A percentile compares a stretch with the other conserved stretches of the same genome.
phyloP scores from a whole-genome alignment of 2,113 vertebrate species.

The Chloebia gouldiae region DNA sequence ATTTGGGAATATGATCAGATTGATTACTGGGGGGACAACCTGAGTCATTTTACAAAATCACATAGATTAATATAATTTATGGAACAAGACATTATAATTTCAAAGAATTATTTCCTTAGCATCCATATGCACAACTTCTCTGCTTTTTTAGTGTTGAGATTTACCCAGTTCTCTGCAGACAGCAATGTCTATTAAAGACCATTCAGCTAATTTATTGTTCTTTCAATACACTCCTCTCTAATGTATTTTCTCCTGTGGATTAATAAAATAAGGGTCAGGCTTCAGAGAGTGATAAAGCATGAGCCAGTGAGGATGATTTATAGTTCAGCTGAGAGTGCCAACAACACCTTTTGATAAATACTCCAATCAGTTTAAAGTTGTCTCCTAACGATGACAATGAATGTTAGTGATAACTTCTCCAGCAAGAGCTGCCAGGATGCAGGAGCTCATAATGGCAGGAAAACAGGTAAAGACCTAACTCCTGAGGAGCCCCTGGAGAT shows the following conservation, averaged over 20 bases:
- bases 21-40: background rate
- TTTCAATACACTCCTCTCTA: slow-evolving; percentile 23
- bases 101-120: background rate
- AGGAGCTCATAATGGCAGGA: background rate
- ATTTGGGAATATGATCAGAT: background rate
- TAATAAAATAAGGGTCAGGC: slow-evolving; percentile 52
- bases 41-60: background rate
- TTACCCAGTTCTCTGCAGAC: background rate
- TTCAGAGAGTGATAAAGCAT: slow-evolving; percentile 45
- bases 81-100: background rate
- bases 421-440: background rate
- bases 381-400: background rate
- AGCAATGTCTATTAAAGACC: slow-evolving; percentile 8
- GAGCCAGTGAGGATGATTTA: slow-evolving; percentile 50
- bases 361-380: slow-evolving; percentile 24
- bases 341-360: slow-evolving; percentile 39
- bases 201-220: slow-evolving; percentile 45
- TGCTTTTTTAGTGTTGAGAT: background rate
- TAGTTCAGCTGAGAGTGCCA: slow-evolving; percentile 21
- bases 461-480: background rate
- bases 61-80: background rate
- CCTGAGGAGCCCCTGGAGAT: background rate
- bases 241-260: slow-evolving; percentile 43
- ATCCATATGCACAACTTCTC: background rate
- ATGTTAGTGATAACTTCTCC: background rate